phyloP scores from a whole-genome alignment of 2,888 invertebrate genomes.

The Athrips mouffetella region DNA sequence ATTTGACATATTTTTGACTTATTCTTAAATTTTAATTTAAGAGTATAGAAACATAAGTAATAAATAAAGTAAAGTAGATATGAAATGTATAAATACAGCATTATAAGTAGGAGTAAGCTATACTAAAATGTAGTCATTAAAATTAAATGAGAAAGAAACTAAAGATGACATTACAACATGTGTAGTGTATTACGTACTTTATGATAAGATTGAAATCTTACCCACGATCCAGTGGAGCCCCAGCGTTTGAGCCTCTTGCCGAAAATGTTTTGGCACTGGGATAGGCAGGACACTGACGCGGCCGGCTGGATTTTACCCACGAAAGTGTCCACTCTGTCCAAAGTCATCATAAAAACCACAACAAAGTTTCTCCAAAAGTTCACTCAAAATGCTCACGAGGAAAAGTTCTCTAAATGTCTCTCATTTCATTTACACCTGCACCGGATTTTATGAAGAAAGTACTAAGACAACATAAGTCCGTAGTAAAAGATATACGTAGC shows the following conservation, averaged over 20 bases:
- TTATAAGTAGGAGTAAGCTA: too few species aligned
- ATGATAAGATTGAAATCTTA: slow-evolving; percentile 47
- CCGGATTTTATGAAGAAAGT: slow-evolving; percentile 6
- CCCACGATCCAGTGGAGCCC: slow-evolving; percentile 88
- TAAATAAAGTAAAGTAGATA: too few species aligned
- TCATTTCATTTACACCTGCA: neutral
- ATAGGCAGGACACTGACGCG: slow-evolving; percentile 71
- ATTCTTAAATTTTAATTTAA: too few species aligned
- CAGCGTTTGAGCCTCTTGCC: slow-evolving; percentile 83
- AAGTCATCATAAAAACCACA: slow-evolving; percentile 58
- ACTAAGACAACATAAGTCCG: slow-evolving; percentile 9
- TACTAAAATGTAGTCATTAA: too few species aligned
- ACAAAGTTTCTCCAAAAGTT: slow-evolving; percentile 21
- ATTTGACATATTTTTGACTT: too few species aligned
- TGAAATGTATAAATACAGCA: too few species aligned
- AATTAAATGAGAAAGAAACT: too few species aligned
- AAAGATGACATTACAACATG: too few species aligned
- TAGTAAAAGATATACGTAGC: neutral
- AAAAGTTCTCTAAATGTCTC: neutral
- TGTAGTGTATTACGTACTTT: neutral
- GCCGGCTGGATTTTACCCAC: slow-evolving; percentile 72
- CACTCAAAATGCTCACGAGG: slow-evolving; percentile 3
- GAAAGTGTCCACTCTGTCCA: slow-evolving; percentile 69
- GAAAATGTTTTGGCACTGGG: slow-evolving; percentile 81
- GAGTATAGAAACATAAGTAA: too few species aligned